Evolutionary conservation across 92 coral and sea anemone genomes (phyloP), one percentile per base, ranked within the genome.

Genomic region (Meandrina meandrites): DNA sequence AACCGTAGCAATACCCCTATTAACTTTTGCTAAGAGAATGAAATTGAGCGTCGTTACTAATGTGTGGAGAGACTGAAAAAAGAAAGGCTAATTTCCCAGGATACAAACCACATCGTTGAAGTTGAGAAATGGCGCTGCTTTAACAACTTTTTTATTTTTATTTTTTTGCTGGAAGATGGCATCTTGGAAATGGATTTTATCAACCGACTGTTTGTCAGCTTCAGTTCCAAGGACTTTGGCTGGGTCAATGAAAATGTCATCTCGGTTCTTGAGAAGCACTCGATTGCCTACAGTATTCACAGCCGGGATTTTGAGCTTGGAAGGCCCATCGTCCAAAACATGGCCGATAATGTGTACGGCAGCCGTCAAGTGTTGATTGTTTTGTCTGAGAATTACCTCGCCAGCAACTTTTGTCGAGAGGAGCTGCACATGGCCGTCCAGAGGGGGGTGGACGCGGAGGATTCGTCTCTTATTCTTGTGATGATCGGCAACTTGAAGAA

Each of bases 271-370:
- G 92, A 90, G 42, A 81, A 81, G 34, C 84, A 90, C 51, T 51
- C 53, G 13, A 42, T 90, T 13, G 68, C 47, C 13, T 90, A 86
- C 87, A 85, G 92, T n/a, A n/a, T n/a, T n/a, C n/a, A n/a, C n/a
- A n/a, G n/a, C n/a, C n/a, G n/a, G n/a, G n/a, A n/a, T n/a, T 90
- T 90, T 56, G 92, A 81, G 50, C 86, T 90, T 64, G 92, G 92
- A 14, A 81, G 58, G 83, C 87, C 92, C 22, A 82, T 90, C 60
- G 81, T 90, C 60, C 76, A 81, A 34, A 90, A 90, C 34, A 90
- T 90, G 92, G 81, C 85, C 60, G 92, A 90, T 83, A 90, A 86
- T 50, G 92, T 90, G 83, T 86, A 85, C 51, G 64, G 75, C 76
- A 86, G 89, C 62, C 82, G 89, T 45, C 79, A 84, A 66, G 87